These are phyloP conservation scores for Cerastis leucographa DNA, from an alignment of 2,888 invertebrate genomes.

Conservation along the genomic window DNA sequence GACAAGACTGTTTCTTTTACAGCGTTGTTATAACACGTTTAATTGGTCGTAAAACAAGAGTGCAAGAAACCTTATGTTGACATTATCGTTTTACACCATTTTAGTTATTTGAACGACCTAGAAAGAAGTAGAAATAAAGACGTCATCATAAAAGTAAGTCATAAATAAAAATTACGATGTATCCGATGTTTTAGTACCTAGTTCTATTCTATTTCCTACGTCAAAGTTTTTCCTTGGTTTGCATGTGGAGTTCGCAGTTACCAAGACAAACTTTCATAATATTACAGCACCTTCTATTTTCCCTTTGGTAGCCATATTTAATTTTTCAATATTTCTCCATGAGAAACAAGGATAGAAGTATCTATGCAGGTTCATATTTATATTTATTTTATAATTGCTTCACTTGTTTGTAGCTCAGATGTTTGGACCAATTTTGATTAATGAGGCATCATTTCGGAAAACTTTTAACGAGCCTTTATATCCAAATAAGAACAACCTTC, in stretches of 20 bases:
- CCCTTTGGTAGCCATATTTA: neutral
- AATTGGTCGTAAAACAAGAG: constrained; percentile 49
- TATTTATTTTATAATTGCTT: constrained; percentile 18
- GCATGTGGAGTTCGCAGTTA: constrained; percentile 6
- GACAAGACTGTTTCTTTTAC: constrained; percentile 13
- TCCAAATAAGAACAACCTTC: neutral
- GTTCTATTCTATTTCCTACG: constrained; percentile 27
- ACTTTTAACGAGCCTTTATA: constrained; percentile 43
- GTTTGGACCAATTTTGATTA: constrained; percentile 28
- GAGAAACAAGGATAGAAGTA: too few species aligned
- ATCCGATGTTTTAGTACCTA: constrained; percentile 52
- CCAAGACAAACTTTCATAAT: constrained; percentile 19
- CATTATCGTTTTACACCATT: constrained; percentile 50
- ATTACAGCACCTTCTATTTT: neutral
- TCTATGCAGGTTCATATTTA: neutral
- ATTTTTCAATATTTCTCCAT: neutral
- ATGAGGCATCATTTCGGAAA: constrained; percentile 17
- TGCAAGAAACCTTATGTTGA: constrained; percentile 37
- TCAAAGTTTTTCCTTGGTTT: constrained; percentile 27
- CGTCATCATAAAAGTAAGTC: constrained; percentile 64
- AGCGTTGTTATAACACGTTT: constrained; percentile 18
- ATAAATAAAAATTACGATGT: constrained; percentile 62
- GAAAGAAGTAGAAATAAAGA: constrained; percentile 67
- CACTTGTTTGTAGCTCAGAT: constrained; percentile 8
- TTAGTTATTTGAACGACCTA: constrained; percentile 60